Evolutionary conservation across 2,888 invertebrate species (phyloP).

Genomic region (Platerodrilus igneus): DNA sequence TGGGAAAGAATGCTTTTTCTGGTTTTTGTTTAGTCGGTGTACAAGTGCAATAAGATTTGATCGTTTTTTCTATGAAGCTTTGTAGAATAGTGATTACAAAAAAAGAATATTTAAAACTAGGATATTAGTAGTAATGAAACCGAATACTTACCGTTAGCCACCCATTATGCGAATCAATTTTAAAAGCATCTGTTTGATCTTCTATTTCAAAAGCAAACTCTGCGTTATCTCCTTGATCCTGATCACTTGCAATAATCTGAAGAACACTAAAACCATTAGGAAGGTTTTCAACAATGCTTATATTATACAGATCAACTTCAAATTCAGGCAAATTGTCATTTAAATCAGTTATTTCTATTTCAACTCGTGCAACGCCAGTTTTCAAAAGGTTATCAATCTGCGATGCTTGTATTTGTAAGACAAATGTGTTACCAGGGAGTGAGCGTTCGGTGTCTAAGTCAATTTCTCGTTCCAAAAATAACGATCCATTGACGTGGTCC

Average conservation of each 20-base stretch:
- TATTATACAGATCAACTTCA: conserved; percentile 85
- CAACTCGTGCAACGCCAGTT: conserved; percentile 67
- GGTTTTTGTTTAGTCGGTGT: too few species aligned
- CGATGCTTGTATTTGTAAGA: conserved; percentile 71
- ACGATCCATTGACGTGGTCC: conserved; percentile 66
- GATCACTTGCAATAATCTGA: conserved; percentile 70
- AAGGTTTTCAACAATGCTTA: conserved; percentile 86
- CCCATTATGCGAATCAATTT: conserved; percentile 72
- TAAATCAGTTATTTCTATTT: conserved; percentile 69
- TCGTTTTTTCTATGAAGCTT: too few species aligned
- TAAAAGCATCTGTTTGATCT: conserved; percentile 72
- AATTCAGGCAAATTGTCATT: conserved; percentile 85
- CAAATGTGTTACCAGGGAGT: conserved; percentile 73
- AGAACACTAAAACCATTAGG: conserved; percentile 74
- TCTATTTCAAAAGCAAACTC: conserved; percentile 76
- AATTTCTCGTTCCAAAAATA: conserved; percentile 75
- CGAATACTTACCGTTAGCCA: conserved; percentile 72
- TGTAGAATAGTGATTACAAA: conserved; percentile 9
- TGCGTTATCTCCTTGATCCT: conserved; percentile 80
- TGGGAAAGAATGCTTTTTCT: too few species aligned
- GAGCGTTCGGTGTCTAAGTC: conserved; percentile 71
- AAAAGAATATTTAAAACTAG: conserved; percentile 2
- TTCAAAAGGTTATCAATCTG: conserved; percentile 75
- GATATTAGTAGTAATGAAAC: too few species aligned
- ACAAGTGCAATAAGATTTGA: too few species aligned